phyloP scores from a whole-genome alignment of 2,797 vertebrate species.

The Iguana delicatissima region DNA sequence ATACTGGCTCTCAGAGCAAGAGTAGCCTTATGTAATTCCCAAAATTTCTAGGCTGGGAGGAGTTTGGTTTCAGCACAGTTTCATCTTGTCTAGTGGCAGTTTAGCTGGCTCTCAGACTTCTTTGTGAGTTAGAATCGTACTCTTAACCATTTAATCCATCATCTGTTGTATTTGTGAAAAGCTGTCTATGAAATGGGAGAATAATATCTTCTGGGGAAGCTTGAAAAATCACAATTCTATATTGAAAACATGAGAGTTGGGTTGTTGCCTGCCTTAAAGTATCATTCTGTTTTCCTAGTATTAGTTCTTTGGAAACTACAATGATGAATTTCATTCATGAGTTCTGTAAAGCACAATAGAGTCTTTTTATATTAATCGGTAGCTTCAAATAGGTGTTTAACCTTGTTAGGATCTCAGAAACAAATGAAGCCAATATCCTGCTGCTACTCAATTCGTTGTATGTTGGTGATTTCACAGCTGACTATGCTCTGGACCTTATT shows the following conservation, averaged over 20 bases:
- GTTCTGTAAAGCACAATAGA: constrained; percentile 40
- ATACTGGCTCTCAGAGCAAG: too few relatives aligned
- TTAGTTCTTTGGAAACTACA: not conserved
- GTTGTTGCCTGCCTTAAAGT: not conserved
- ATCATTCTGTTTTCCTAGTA: not conserved
- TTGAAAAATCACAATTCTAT: not conserved
- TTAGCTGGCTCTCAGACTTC: too few relatives aligned
- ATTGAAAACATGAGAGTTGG: not conserved
- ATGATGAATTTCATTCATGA: constrained; percentile 24
- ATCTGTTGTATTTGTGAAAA: too few relatives aligned
- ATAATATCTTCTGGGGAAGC: not conserved
- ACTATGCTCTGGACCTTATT: constrained; percentile 65
- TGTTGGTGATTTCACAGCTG: constrained; percentile 73
- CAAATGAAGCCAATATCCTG: constrained; percentile 54
- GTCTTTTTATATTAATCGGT: constrained; percentile 69
- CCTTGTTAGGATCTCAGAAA: constrained; percentile 56
- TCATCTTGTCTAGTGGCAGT: too few relatives aligned
- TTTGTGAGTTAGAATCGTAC: too few relatives aligned
- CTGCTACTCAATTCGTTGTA: constrained; percentile 62
- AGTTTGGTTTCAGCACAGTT: too few relatives aligned
- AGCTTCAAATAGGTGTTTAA: constrained; percentile 68
- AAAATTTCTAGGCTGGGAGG: too few relatives aligned
- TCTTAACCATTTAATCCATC: too few relatives aligned
- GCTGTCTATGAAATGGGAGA: not conserved
- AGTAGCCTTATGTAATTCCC: too few relatives aligned